Conservation (phyloP, 2,113 vertebrate genomes). For the Dissostichus mawsoni region DNA sequence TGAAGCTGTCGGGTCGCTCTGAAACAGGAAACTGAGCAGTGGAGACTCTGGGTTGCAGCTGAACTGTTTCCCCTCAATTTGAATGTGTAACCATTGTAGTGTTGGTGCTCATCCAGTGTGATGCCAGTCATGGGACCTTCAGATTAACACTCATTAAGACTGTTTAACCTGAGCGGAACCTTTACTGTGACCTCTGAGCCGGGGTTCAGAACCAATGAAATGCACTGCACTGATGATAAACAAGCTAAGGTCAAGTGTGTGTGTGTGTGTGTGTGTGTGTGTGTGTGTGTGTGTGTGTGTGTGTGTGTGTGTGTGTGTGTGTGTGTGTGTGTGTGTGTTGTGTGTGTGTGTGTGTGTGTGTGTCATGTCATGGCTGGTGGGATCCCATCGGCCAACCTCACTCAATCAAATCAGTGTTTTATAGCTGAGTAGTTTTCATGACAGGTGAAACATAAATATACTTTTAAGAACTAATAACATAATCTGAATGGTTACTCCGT, state of each 20-base stretch:
- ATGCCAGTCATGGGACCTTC: conserved; percentile 50
- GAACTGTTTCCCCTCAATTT: background rate
- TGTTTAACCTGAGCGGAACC: conserved; percentile 35
- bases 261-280: background rate
- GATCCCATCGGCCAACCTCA: too few species aligned
- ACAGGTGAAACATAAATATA: too few species aligned
- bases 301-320: too few species aligned
- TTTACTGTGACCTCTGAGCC: conserved; percentile 34
- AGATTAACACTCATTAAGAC: conserved; percentile 48
- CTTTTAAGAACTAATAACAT: too few species aligned
- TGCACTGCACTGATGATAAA: conserved; percentile 9
- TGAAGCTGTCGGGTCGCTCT: too few species aligned
- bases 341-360: too few species aligned
- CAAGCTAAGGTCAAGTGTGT: background rate
- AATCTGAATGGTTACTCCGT: too few species aligned
- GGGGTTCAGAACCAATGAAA: background rate
- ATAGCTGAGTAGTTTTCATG: too few species aligned
- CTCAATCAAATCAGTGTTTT: too few species aligned
- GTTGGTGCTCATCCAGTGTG: conserved; percentile 21
- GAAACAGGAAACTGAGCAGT: too few species aligned
- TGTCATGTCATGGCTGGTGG: too few species aligned
- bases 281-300: background rate
- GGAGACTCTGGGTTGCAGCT: background rate
- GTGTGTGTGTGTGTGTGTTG: too few species aligned
- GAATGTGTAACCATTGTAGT: background rate